A percentile compares a stretch with the other conserved stretches of the same genome.
These are phyloP conservation scores for Mirza zaza DNA, from an alignment of 2,113 vertebrate genomes.

Conservation along the genomic window DNA sequence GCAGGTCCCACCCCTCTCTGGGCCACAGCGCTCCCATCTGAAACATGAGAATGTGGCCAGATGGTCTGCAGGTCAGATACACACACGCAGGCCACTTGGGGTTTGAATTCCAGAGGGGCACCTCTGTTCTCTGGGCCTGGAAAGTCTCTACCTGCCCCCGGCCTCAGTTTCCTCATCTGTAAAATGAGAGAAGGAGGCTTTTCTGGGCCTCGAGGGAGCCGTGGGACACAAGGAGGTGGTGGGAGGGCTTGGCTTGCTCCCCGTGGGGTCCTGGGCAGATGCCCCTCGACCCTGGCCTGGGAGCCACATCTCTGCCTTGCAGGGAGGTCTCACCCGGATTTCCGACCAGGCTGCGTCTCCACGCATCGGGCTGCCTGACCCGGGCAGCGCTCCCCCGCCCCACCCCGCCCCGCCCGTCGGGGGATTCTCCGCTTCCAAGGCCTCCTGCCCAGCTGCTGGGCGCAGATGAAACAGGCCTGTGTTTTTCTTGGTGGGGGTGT, in stretches of 20 bases:
- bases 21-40: neutral
- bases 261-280: neutral
- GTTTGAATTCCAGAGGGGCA: neutral
- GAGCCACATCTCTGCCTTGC: too few species aligned
- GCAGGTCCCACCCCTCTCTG: neutral
- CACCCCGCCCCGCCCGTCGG: neutral
- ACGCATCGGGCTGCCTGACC: slow-evolving; percentile 73
- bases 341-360: neutral
- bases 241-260: neutral
- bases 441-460: neutral
- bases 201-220: neutral
- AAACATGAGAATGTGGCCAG: neutral
- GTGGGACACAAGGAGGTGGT: neutral
- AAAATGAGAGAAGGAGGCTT: neutral
- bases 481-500: neutral
- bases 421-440: neutral
- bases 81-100: neutral
- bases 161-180: neutral
- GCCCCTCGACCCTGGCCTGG: fast-evolving
- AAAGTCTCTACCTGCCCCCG: too few species aligned
- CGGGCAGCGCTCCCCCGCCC: fast-evolving
- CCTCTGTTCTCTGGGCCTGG: neutral
- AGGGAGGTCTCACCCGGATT: neutral
- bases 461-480: neutral
- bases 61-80: fast-evolving